These are phyloP conservation scores for Pemphigus obesinymphae DNA, from an alignment of 1,140 invertebrate genomes.

Conservation along the genomic window DNA sequence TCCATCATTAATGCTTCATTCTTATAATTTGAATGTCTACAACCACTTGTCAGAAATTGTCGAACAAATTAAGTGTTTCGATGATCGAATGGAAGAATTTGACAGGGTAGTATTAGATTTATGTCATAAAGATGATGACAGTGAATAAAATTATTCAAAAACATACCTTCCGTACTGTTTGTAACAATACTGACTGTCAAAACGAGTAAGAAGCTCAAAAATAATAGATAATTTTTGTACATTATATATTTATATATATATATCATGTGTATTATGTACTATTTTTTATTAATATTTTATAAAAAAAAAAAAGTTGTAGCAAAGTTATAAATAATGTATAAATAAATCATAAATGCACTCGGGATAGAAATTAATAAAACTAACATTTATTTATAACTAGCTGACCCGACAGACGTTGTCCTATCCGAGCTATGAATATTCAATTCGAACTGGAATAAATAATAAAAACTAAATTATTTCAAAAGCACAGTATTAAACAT, in stretches of 20 bases:
- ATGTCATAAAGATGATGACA: constrained; percentile 34
- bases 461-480: too few species aligned
- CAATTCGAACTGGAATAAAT: too few species aligned
- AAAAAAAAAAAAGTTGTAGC: constrained; percentile 1
- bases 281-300: constrained; percentile 5
- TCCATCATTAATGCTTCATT: not conserved
- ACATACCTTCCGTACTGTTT: constrained; percentile 8
- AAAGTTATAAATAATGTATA: constrained; percentile 5
- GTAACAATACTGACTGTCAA: constrained; percentile 32
- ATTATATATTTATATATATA: not conserved
- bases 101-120: constrained; percentile 40
- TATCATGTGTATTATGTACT: too few species aligned
- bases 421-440: too few species aligned
- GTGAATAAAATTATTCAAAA: constrained; percentile 19
- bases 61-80: constrained; percentile 34
- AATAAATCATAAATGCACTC: too few species aligned
- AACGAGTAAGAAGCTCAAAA: constrained; percentile 37
- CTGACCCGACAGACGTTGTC: too few species aligned
- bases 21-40: constrained; percentile 16
- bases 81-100: constrained; percentile 32
- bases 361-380: too few species aligned
- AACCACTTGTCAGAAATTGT: constrained; percentile 28
- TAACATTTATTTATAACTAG: too few species aligned
- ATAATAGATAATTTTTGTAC: constrained; percentile 9
- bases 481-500: too few species aligned